Evolutionary conservation across 1,140 invertebrate genomes (phyloP), one percentile per base, ranked within the genome.

Genomic region (Caenorhabditis briggsae): DNA sequence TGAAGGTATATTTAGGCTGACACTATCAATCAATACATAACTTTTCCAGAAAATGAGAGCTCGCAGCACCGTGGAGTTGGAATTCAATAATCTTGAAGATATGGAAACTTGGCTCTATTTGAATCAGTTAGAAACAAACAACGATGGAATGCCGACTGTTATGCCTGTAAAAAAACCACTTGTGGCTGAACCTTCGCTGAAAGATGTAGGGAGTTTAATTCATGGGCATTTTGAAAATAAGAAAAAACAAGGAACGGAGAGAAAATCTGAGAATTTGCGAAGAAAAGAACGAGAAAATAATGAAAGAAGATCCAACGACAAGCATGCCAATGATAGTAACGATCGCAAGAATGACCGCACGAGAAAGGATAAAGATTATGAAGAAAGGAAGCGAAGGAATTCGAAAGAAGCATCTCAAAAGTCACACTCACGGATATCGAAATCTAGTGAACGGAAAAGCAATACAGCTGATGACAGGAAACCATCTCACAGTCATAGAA

Each of bases 41-140:
- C n/a, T 50, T 25, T 46, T 70, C 23, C 46, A 78, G 70, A 78
- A 78, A 78, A 78, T 78, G 43, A 33, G 70, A 48, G 46, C 70
- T 23, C 43, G 70, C 50, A 78, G 50, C 20, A 46, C 5, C 8
- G 70, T 78, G 5, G 70, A 78, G 20, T 23, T 78, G 7, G 70
- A 78, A 12, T 78, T 78, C 46, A n/a, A 53, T 12, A 78, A 43
- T 78, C 20, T 16, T 7, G 70, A 78, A 23, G 70, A 78, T 50
- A n/a, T 78, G 7, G 18, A 78, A 50, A 11, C n/a, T 14, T 78
- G 70, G 70, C 70, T 78, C 1, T 78, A 53, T n/a, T 41, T 78
- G 20, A 78, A 78, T n/a, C 70, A 78, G 46, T 50, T 78, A 11
- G 70, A 78, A 53, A 78, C 70, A 20, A 78, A 78, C 12, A 78